These are phyloP conservation scores for Podarcis siculus DNA, from an alignment of 2,797 vertebrate genomes.

Conservation along the genomic window DNA sequence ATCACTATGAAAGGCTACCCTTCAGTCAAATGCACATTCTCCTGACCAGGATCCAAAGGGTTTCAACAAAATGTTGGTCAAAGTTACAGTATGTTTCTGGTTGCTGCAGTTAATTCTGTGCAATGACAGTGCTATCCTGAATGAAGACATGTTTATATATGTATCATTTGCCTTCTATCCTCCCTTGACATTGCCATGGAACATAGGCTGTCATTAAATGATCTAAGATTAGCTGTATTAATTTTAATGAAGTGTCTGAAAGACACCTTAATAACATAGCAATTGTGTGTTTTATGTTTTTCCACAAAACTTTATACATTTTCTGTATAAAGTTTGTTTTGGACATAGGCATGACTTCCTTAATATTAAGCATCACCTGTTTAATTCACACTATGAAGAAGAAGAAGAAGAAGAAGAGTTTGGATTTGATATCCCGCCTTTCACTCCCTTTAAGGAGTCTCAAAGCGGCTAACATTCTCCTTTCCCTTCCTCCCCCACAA, in stretches of 20 bases:
- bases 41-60: not conserved
- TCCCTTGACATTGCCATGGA: not conserved
- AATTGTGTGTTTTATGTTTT: slow-evolving; percentile 33
- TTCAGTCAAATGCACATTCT: not conserved
- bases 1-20: not conserved
- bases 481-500: too few species aligned
- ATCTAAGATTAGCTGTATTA: slow-evolving; percentile 36
- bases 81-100: accelerated
- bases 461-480: too few species aligned
- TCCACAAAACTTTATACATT: slow-evolving; percentile 21
- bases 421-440: too few species aligned
- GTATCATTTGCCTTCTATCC: not conserved
- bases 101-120: not conserved
- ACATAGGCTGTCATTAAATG: slow-evolving; percentile 19
- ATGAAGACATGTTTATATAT: not conserved
- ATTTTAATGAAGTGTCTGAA: slow-evolving; percentile 34
- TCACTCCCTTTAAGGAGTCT: too few species aligned
- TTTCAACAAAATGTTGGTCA: accelerated
- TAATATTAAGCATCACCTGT: not conserved
- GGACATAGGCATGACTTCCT: not conserved
- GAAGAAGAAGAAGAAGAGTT: too few species aligned
- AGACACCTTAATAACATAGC: slow-evolving; percentile 17
- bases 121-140: not conserved
- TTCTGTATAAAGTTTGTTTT: not conserved
- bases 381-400: accelerated